A percentile compares a stretch with the other conserved stretches of the same genome.
phyloP scores from a whole-genome alignment of 2,113 vertebrate genomes.

The Hemiscyllium ocellatum region DNA sequence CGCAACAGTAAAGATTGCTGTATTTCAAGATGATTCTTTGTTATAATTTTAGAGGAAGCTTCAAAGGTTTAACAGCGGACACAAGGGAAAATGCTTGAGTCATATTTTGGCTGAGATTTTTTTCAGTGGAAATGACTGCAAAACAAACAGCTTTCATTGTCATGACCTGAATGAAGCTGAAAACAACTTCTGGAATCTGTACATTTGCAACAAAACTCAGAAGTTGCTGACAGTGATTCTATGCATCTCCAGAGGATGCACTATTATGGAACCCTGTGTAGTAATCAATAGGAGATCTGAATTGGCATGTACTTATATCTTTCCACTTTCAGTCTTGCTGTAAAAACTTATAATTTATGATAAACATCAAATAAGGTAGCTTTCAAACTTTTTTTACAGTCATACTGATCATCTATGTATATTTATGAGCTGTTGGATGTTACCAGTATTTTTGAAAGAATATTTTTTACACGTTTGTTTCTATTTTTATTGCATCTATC shows the following conservation, averaged over 20 bases:
- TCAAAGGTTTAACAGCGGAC: not conserved
- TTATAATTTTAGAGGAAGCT: not conserved
- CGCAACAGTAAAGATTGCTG: no score
- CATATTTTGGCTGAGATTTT: not conserved
- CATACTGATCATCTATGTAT: not conserved
- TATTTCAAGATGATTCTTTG: not conserved
- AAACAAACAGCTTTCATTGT: not conserved
- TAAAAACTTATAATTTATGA: not conserved
- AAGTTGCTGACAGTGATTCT: not conserved
- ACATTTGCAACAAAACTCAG: not conserved
- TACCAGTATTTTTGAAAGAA: not conserved
- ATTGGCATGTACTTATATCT: not conserved
- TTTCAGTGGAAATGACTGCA: not conserved
- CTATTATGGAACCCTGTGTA: not conserved
- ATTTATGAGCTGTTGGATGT: not conserved
- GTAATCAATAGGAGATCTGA: not conserved
- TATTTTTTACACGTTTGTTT: not conserved
- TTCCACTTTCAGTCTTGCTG: not conserved
- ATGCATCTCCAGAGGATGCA: not conserved
- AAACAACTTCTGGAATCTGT: not conserved
- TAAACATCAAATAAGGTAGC: not conserved
- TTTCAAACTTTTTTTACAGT: not conserved
- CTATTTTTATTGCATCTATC: not conserved
- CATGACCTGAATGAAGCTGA: not conserved
- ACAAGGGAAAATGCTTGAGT: not conserved